phyloP scores from a whole-genome alignment of 2,888 invertebrate genomes.

The Diachrysia chrysitis region DNA sequence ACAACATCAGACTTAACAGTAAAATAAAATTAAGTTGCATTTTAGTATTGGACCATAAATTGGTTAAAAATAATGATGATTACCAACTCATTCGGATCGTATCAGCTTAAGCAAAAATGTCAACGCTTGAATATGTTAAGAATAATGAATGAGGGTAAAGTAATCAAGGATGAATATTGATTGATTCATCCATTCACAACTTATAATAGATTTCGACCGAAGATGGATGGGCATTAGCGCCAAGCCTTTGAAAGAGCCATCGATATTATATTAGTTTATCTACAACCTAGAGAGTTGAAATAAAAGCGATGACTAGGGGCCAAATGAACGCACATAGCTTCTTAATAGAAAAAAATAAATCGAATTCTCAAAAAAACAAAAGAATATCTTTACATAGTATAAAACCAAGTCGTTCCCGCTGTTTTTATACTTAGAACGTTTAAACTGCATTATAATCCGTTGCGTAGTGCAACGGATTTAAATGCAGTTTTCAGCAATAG shows the following conservation, averaged over 20 bases:
- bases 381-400: too few species aligned
- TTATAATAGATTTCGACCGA: conserved; percentile 39
- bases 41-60: too few species aligned
- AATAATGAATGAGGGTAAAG: conserved; percentile 30
- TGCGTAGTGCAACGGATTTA: too few species aligned
- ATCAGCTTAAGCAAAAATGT: conserved; percentile 11
- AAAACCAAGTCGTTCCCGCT: too few species aligned
- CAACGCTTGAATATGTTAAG: conserved; percentile 25
- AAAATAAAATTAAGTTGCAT: too few species aligned
- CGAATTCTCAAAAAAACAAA: too few species aligned
- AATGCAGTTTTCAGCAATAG: too few species aligned
- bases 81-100: not conserved
- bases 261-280: not conserved
- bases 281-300: not conserved
- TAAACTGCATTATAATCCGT: too few species aligned
- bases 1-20: too few species aligned
- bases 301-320: not conserved
- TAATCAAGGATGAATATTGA: conserved; percentile 34
- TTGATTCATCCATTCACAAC: conserved; percentile 32
- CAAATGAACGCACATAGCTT: not conserved
- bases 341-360: too few species aligned
- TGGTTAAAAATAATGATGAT: not conserved
- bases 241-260: conserved; percentile 11
- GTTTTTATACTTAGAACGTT: too few species aligned
- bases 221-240: conserved; percentile 29